Base-by-base conservation (phyloP, 2,888 invertebrate genomes). In the Troilus luridus region DNA sequence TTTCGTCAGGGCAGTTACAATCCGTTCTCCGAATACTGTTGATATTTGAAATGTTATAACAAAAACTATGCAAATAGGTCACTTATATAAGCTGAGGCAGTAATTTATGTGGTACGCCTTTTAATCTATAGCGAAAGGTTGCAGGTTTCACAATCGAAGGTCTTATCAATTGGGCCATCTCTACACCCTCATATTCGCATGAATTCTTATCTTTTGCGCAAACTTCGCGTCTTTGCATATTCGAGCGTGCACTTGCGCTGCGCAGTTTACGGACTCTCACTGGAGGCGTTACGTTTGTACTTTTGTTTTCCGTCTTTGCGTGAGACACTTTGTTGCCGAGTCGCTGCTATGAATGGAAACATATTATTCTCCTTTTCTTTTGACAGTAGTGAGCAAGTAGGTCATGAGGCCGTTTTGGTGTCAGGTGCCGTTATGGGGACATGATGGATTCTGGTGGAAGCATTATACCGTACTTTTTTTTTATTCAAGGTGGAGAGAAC, bases 121-220 rank as follows among this genome's bases (percentile, higher is more conserved):
- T 64, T 54, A 60, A 67, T 64, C 12, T 27, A 21, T n/a, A 58
- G 56, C n/a, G 88, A 64, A 64, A 89, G 89, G 89, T 64, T 60
- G 19, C 19, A 14, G n/a, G 60, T 89, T 89, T 89, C 89, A 12
- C 67, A 62, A 89, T 64, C 10, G 27, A 62, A 89, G 10, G 19
- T n/a, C 56, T 27, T 89, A 89, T 89, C 89, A 89, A 89, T 19
- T 89, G 64, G 89, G 89, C n/a, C 89, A 89, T 89, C 89, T 27
- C 64, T 54, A 64, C 41, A 41, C 8, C 60, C n/a, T 89, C 67
- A 64, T 67, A 27, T 64, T 54, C 54, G 41, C 89, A 89, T 67
- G 54, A 41, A 41, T 85, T 19, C 54, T 10, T 56, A 56, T 81
- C 54, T 21, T 85, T 85, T 58, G 85, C 56, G 85, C 85, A 77